A percentile compares a stretch with the other conserved stretches of the same genome.
phyloP scores from a whole-genome alignment of 2,888 invertebrate species.

The Metellina segmentata region DNA sequence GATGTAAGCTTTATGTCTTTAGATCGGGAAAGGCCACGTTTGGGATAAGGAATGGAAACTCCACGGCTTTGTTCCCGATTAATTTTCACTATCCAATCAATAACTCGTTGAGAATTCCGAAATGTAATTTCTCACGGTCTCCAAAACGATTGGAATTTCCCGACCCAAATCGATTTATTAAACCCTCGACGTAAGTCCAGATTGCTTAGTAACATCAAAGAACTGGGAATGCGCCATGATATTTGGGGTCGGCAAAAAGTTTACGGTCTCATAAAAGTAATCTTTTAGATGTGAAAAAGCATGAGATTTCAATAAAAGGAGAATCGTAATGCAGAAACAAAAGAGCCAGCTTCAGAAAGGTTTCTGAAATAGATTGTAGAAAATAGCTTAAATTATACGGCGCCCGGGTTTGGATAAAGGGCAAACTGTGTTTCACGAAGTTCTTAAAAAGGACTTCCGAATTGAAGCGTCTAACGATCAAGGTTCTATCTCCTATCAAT shows the following conservation, averaged over 20 bases:
- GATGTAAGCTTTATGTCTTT: not conserved
- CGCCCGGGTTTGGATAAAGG: too few species aligned
- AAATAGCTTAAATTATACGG: too few species aligned
- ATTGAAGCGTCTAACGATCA: too few species aligned
- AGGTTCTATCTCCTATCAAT: too few species aligned
- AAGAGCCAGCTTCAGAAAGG: too few species aligned
- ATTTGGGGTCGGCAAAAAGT: not conserved
- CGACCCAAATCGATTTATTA: conserved; percentile 63
- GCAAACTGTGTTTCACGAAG: too few species aligned
- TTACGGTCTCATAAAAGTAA: not conserved
- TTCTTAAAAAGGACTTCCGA: too few species aligned
- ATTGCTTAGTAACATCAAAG: conserved; percentile 26
- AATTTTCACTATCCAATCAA: conserved; percentile 66
- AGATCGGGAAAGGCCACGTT: not conserved
- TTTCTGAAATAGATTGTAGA: too few species aligned
- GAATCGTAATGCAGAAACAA: too few species aligned
- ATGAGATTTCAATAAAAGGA: too few species aligned
- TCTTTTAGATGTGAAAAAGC: too few species aligned
- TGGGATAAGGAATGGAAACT: conserved; percentile 42
- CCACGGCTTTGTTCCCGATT: conserved; percentile 65
- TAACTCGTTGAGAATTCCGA: conserved; percentile 70
- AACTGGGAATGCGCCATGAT: not conserved
- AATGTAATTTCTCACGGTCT: conserved; percentile 69
- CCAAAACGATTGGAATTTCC: conserved; percentile 69
- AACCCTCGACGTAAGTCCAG: conserved; percentile 30